Evolutionary conservation across 2,888 invertebrate genomes (phyloP), one percentile per base, ranked within the genome.

Genomic region (Drosophila phalerata): DNA sequence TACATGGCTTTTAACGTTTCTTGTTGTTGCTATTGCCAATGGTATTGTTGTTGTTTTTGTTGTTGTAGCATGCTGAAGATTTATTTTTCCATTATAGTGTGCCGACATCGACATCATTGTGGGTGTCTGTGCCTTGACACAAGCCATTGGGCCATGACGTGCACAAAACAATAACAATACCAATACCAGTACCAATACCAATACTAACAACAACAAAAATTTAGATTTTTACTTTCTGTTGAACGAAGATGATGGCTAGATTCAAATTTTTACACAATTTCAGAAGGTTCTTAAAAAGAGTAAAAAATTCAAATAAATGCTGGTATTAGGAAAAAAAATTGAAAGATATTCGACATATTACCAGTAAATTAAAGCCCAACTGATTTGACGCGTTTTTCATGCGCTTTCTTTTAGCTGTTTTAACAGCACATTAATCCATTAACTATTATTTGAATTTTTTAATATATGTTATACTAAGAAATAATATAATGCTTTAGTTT

Each of bases 71-170:
- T 64, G 74, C 77, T 75, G 79, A 81, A 85, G 84, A 85, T 84
- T 84, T 84, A 82, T 85, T 84, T 85, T 86, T 85, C 78, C 84
- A 85, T 85, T 85, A 84, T 81, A 75, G 81, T 78, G 67, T 79
- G 82, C 85, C 84, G 75, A 69, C 76, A 73, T 76, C 77, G 83
- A 69, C 80, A 75, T 57, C 78, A 73, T 85, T 85, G 85, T 85
- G 85, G 85, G 85, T 85, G 85, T 86, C 85, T 79, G 66, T 77
- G 82, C 82, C 82, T 80, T 77, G 78, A 80, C 77, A 78, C 80
- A 81, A 80, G 69, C 76, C 78, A 78, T 80, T 80, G 69, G 80
- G 72, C 72, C 81, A 82, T 85, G 86, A 86, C 86, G 82, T 57
- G 79, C 74, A 77, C 64, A 80, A 82, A 72, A 61, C 11, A 43